Evolutionary conservation across 2,113 vertebrate species (phyloP).

Genomic region (Mionectes macconnelli): DNA sequence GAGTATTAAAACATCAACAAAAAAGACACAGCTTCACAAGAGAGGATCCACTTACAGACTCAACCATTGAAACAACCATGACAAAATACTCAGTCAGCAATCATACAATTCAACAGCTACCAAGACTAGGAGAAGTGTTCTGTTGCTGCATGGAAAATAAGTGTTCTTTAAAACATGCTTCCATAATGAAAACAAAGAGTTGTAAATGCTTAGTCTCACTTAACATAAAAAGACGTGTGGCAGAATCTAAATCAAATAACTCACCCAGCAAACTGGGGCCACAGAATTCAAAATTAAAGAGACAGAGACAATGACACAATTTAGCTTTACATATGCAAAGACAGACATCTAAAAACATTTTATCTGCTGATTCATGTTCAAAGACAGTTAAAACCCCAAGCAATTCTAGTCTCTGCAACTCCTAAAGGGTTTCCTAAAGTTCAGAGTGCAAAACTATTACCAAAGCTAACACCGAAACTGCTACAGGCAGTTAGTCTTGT

Average conservation of each 20-base stretch:
- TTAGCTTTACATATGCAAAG: background rate
- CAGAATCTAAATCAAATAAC: background rate
- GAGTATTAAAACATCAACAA: background rate
- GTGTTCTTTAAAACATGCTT: background rate
- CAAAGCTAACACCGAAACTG: background rate
- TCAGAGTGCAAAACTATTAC: background rate
- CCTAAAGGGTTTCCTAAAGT: background rate
- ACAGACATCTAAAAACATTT: background rate
- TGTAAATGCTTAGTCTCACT: background rate
- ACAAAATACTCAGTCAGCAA: accelerated
- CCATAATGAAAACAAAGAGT: slow-evolving; percentile 22
- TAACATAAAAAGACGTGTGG: background rate
- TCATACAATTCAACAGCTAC: background rate
- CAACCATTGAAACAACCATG: background rate
- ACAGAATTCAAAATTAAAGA: background rate
- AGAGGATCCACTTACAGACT: background rate
- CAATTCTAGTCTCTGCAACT: background rate
- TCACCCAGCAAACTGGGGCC: background rate
- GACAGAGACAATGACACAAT: background rate
- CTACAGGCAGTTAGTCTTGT: background rate
- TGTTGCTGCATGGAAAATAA: background rate
- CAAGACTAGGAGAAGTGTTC: background rate
- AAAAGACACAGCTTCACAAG: background rate
- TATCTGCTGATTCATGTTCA: background rate
- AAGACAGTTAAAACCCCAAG: background rate